Evolutionary conservation across 2,797 vertebrate genomes (phyloP).

Genomic region (Notamacropus eugenii): DNA sequence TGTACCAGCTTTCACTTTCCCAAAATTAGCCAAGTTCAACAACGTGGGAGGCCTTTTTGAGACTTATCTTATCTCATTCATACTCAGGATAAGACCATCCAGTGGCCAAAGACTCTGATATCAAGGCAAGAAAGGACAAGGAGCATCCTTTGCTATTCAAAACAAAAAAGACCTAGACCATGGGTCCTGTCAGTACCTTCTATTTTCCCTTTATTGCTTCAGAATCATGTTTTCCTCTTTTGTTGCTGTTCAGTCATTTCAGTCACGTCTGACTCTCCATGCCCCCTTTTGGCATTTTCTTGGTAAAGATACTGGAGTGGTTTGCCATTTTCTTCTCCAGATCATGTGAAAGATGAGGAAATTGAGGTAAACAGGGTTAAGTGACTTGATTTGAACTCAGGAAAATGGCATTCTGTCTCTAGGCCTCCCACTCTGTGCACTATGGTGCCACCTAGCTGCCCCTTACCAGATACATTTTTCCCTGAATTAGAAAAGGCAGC

Average conservation of each 20-base stretch:
- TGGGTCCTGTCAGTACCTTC: not conserved
- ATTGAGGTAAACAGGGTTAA: not conserved
- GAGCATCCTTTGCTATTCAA: not conserved
- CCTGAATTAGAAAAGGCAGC: not conserved
- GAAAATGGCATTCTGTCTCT: not conserved
- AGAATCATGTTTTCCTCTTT: not conserved
- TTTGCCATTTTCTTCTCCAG: not conserved
- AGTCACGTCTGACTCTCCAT: not conserved
- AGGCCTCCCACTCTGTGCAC: not conserved
- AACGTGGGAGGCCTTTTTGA: not conserved
- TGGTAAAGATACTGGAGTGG: not conserved
- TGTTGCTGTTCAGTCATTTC: not conserved
- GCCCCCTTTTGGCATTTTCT: not conserved
- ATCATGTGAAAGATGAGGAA: not conserved
- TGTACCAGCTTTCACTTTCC: slow-evolving; percentile 22
- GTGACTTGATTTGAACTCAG: not conserved
- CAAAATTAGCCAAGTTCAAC: not conserved
- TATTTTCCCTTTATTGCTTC: not conserved
- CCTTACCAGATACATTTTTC: not conserved
- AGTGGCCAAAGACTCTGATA: not conserved
- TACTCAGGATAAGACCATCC: not conserved
- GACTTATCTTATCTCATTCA: not conserved
- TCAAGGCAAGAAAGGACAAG: not conserved
- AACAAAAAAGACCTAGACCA: not conserved
- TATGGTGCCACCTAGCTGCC: not conserved